Percentiles rank a stretch among this genome's conserved stretches.
Evolutionary conservation across 2,797 vertebrate species (phyloP).

Genomic region (Sphenopsis melanotis): DNA sequence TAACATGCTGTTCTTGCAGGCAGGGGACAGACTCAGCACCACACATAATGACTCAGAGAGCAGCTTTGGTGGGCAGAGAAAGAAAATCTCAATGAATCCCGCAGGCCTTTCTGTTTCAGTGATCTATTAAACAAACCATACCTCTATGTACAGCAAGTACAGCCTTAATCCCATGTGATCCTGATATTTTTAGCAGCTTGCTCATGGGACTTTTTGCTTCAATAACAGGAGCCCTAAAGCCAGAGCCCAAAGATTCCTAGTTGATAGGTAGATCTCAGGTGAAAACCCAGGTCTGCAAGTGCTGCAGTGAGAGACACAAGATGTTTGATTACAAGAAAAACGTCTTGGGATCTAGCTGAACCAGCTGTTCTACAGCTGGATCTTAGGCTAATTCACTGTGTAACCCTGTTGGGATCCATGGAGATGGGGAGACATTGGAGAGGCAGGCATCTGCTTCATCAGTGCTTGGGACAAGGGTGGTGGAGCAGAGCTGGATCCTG

Average conservation of each 20-base stretch:
- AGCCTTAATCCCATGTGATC: neutral
- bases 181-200: constrained; percentile 24
- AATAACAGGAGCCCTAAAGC: neutral
- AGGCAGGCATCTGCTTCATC: neutral
- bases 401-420: neutral
- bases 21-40: neutral
- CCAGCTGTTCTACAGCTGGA: neutral
- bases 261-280: neutral
- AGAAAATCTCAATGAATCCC: neutral
- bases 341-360: neutral
- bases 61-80: neutral
- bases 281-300: neutral
- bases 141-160: neutral
- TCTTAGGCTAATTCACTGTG: neutral
- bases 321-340: neutral
- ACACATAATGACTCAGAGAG: neutral
- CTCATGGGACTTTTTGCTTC: neutral
- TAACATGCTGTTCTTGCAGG: neutral
- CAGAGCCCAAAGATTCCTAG: neutral
- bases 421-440: neutral
- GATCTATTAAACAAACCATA: neutral
- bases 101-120: neutral
- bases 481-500: neutral
- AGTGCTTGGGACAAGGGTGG: neutral
- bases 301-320: neutral